phyloP scores from a whole-genome alignment of 1,140 invertebrate genomes.

The Andricus grossulariae region DNA sequence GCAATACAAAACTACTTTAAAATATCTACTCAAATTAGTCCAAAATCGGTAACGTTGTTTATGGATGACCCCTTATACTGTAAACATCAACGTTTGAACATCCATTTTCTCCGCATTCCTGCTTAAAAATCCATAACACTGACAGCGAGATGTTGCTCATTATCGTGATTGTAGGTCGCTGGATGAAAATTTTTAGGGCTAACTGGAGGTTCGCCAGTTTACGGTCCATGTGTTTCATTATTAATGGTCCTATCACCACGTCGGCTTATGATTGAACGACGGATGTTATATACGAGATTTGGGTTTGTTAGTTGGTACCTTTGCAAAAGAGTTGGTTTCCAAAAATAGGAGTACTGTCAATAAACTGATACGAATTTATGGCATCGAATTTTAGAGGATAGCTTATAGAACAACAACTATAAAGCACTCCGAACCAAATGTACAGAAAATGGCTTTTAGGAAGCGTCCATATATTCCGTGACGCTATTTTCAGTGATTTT shows the following conservation, averaged over 20 bases:
- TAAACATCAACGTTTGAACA: too few species aligned
- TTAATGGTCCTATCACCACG: conserved; percentile 11
- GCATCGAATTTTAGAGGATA: neutral
- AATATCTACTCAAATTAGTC: too few species aligned
- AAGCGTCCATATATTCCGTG: too few species aligned
- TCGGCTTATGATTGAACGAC: conserved; percentile 10
- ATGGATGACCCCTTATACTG: too few species aligned
- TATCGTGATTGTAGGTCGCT: conserved; percentile 1
- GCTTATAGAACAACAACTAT: neutral
- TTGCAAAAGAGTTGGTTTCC: neutral
- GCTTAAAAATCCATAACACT: neutral
- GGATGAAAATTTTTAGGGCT: neutral
- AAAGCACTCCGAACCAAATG: too few species aligned
- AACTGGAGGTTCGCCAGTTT: neutral
- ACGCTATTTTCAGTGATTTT: too few species aligned
- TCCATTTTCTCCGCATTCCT: neutral
- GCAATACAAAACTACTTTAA: too few species aligned
- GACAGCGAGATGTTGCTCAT: neutral
- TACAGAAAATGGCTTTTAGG: too few species aligned
- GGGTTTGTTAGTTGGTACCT: neutral
- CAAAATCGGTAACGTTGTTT: too few species aligned
- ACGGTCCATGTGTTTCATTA: conserved; percentile 24
- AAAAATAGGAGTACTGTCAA: neutral
- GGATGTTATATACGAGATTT: conserved; percentile 22
- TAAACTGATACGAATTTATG: neutral